Base-by-base conservation (phyloP, 1,140 invertebrate genomes). In the Neuroterus valhalla region DNA sequence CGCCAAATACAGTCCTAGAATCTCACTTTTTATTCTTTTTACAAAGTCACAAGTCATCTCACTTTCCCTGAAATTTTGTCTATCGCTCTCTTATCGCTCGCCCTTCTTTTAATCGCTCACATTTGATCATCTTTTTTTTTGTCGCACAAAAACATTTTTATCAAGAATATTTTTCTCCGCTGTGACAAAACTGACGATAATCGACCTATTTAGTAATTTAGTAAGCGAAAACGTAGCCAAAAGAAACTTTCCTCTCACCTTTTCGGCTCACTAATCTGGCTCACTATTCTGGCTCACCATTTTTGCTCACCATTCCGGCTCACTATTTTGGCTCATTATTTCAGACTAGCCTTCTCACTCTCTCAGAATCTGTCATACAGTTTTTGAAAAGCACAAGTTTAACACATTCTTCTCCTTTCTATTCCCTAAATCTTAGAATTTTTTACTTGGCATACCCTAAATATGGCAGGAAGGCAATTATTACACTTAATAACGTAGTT, bases 371-470 rank as follows among this genome's bases (percentile, higher is more conserved):
- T 66, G 71, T 79, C 55, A 70, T 70, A 71, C 67, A 72, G 74
- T 68, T 26, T 31, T 78, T 70, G 75, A 76, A 75, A 48, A 78
- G 76, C 78, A 77, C 72, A 76, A 45, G 45, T 50, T 62, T 68
- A 66, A 46, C 77, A 68, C 74, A 14, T 76, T 79, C 81, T 69
- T 26, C 44, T 80, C 80, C 72, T 78, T 52, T 82, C 79, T 88
- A 87, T 85, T 85, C 80, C 86, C 88, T 90, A 90, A 89, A 89
- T 83, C 85, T 89, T 89, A 89, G 85, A 89, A 89, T 89, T 90
- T 90, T 90, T 89, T 89, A 89, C 89, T 90, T 90, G 89, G 89
- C 88, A 90, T 90, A 90, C 89, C 89, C 89, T 89, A 90, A 90
- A 90, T 90, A 90, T 90, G 89, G 89, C 89, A 90, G 89, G 89